Base-by-base conservation (phyloP, 2,888 invertebrate species). In the Drosophila demipolita region DNA sequence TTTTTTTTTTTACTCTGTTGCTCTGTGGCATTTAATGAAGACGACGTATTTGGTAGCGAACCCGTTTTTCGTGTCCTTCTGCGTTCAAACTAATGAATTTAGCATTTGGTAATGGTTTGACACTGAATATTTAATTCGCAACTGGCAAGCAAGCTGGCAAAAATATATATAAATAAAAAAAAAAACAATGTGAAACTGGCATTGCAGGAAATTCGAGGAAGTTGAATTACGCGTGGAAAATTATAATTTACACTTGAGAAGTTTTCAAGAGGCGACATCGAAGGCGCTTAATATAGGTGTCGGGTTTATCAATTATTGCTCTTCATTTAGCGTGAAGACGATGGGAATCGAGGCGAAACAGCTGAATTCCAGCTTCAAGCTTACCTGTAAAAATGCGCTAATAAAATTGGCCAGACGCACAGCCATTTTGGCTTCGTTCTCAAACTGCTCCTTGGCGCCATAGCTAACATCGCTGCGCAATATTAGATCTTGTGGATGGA, bases 401-500 rank as follows among this genome's bases (percentile, higher is more conserved):
- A 99, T 96, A 92, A 99, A 99, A 93, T 99, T 99, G 0, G 99
- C 97, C 60, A 99, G 94, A 55, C 99, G 95, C n/a, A 98, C 95
- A 3, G 99, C 99, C 96, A 98, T 98, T 93, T 98, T 97, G 0
- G 99, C 99, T 94, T 99, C 98, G 90, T 98, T 98, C 91, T 97
- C 96, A 90, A 98, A 98, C 92, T 97, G 98, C 73, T 97, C 96
- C 83, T 97, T 96, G 0, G 97, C 96, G 0, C 98, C 98, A 91
- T 94, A 98, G 42, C 96, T 96, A 54, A 98, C 95, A 92, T 99
- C 98, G 0, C 99, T 99, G 59, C 96, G 97, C 45, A 99, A 93
- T 68, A 94, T 93, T 49, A 98, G 93, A 88, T 98, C 96, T 71
- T 97, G 95, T 0, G 96, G 95, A 72, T 95, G 95, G 91, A 95